A percentile compares a stretch with the other conserved stretches of the same genome.
Evolutionary conservation across 2,888 invertebrate species (phyloP).

Genomic region (Nemoura dubitans): DNA sequence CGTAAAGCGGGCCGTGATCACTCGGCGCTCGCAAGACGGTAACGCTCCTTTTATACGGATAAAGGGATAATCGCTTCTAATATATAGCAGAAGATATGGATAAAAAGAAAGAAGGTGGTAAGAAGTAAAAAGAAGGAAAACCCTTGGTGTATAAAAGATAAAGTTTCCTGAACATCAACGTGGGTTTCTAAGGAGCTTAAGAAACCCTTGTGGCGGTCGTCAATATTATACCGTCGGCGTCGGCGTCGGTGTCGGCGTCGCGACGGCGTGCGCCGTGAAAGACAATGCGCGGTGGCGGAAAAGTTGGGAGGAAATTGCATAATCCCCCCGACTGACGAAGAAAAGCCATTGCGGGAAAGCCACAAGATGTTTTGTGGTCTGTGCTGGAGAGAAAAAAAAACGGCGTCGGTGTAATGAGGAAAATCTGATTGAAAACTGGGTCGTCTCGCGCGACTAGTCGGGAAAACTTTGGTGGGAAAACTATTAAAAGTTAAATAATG

Average conservation of each 20-base stretch:
- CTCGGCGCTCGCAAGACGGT: neutral
- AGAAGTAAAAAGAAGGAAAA: conserved; percentile 26
- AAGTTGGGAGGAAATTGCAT: neutral
- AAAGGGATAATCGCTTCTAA: conserved; percentile 27
- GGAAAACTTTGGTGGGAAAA: neutral
- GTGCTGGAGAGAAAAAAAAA: neutral
- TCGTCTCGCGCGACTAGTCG: neutral
- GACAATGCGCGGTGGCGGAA: neutral
- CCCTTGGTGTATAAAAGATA: conserved; percentile 5
- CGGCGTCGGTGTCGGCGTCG: neutral
- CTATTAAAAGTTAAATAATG: neutral
- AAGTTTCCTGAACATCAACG: conserved; percentile 10
- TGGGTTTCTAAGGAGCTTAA: neutral
- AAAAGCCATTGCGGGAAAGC: neutral
- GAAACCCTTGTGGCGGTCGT: neutral
- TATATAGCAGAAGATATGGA: conserved; percentile 1
- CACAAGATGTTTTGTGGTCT: neutral
- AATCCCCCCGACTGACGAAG: neutral
- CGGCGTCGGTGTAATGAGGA: neutral
- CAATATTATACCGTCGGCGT: neutral
- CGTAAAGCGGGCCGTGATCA: neutral
- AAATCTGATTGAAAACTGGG: neutral
- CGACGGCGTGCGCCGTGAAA: neutral
- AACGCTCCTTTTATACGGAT: conserved; percentile 22
- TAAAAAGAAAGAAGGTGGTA: conserved; percentile 27